Base-by-base conservation (phyloP, 2,888 invertebrate genomes). In the Drosophila quasianomalipes region DNA sequence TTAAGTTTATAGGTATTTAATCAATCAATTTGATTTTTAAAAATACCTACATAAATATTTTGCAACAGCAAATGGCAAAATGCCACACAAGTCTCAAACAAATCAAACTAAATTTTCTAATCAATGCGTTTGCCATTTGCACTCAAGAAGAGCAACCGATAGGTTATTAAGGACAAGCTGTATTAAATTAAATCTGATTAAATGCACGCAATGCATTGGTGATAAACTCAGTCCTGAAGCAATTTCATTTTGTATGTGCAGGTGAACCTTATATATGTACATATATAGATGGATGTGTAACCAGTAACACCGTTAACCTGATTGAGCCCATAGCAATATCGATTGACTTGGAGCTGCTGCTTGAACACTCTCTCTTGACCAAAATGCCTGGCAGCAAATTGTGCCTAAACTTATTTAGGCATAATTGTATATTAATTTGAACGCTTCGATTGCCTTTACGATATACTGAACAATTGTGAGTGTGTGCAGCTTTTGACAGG, bases 381-480 rank as follows among this genome's bases (percentile, higher is more conserved):
- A 35, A 51, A 51, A 37, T 33, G 33, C 35, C 26, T 51, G n/a
- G 19, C 31, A 59, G 44, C 41, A 64, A 58, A 69, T 64, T 77
- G 64, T 47, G 61, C 54, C 53, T 65, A 69, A 87, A 74, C 58
- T 75, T 60, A 70, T 73, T 79, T 73, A 47, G 49, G 66, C 70
- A 72, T 83, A 89, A 90, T 90, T 86, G 80, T 83, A 86, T 82
- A 90, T 86, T 86, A 89, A 86, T 84, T 75, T 74, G 73, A 60
- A 54, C 76, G 73, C 86, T 69, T 83, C 73, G 63, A 69, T 81
- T 69, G 71, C 62, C 68, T 44, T 52, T 41, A 64, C 61, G n/a
- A 58, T 67, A 39, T 53, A 47, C 44, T 39, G 51, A 54, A 66
- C 73, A 74, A 67, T 74, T 70, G 19, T 19, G 37, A 7, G 19